Percentiles rank a stretch among this genome's conserved stretches.
These are phyloP conservation scores for Cryptocephalus moraei DNA, from an alignment of 2,888 invertebrate genomes.

Conservation along the genomic window DNA sequence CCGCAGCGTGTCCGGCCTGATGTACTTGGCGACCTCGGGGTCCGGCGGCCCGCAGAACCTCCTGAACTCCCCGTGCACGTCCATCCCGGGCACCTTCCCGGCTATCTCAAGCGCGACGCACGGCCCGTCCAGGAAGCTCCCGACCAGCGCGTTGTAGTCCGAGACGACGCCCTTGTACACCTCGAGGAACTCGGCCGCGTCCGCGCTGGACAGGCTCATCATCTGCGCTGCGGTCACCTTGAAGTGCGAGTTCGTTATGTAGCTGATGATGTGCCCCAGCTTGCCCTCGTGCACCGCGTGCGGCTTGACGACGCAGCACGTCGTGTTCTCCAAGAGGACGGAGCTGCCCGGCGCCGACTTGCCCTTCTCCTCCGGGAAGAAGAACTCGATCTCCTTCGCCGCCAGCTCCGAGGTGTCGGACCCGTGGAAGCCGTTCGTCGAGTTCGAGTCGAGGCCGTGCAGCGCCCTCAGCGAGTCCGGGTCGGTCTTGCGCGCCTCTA, in stretches of 20 bases:
- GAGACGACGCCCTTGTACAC: slow-evolving; percentile 83
- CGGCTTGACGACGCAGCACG: slow-evolving; percentile 80
- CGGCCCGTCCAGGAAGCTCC: slow-evolving; percentile 74
- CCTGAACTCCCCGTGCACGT: slow-evolving; percentile 58
- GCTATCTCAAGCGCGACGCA: slow-evolving; percentile 79
- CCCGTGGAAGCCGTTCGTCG: slow-evolving; percentile 61
- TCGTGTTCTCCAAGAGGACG: slow-evolving; percentile 54
- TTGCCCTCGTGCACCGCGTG: slow-evolving; percentile 72
- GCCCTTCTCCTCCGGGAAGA: slow-evolving; percentile 42
- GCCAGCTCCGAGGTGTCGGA: slow-evolving; percentile 47
- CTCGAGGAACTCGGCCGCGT: slow-evolving; percentile 87
- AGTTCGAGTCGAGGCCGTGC: slow-evolving; percentile 57
- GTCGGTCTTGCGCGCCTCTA: slow-evolving; percentile 42
- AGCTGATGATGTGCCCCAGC: slow-evolving; percentile 59
- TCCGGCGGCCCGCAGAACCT: slow-evolving; percentile 81
- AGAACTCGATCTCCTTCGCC: slow-evolving; percentile 42
- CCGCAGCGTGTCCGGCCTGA: slow-evolving; percentile 74
- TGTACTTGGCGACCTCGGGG: slow-evolving; percentile 78
- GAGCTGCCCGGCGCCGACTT: slow-evolving; percentile 35
- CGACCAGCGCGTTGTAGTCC: slow-evolving; percentile 70
- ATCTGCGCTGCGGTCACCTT: slow-evolving; percentile 70
- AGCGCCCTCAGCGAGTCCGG: slow-evolving; percentile 52
- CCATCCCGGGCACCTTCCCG: slow-evolving; percentile 43
- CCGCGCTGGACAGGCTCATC: slow-evolving; percentile 65
- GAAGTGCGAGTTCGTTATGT: slow-evolving; percentile 62